Conservation (phyloP, 2,888 invertebrate species). For the Troilus luridus region DNA sequence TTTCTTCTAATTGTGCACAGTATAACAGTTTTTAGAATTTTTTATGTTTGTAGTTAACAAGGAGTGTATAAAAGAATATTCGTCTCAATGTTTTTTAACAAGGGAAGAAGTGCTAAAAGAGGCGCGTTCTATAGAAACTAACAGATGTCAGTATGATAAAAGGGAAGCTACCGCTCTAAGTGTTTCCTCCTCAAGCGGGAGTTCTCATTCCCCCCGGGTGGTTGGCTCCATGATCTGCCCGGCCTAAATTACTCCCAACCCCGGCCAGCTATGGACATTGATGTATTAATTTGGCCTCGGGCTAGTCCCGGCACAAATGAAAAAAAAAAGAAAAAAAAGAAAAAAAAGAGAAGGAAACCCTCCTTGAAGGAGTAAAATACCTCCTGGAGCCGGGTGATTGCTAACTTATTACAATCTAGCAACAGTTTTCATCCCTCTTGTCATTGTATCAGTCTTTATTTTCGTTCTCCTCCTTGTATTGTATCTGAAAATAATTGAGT, state of each 20-base stretch:
- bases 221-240: slow-evolving; percentile 30
- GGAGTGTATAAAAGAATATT: too few species aligned
- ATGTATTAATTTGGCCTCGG: slow-evolving; percentile 62
- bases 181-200: neutral
- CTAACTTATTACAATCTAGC: slow-evolving; percentile 40
- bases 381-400: neutral
- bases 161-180: neutral
- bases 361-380: slow-evolving; percentile 39
- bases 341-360: neutral
- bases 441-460: neutral
- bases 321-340: neutral
- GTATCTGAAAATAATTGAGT: neutral
- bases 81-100: neutral
- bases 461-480: neutral
- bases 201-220: neutral
- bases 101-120: neutral
- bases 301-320: slow-evolving; percentile 18
- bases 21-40: too few species aligned
- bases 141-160: slow-evolving; percentile 44
- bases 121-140: neutral
- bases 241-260: slow-evolving; percentile 15
- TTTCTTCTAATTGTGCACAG: too few species aligned
- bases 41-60: too few species aligned
- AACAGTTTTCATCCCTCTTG: neutral
- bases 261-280: slow-evolving; percentile 58